Base-by-base conservation (phyloP, 2,797 vertebrate genomes). In the Balearica regulorum region DNA sequence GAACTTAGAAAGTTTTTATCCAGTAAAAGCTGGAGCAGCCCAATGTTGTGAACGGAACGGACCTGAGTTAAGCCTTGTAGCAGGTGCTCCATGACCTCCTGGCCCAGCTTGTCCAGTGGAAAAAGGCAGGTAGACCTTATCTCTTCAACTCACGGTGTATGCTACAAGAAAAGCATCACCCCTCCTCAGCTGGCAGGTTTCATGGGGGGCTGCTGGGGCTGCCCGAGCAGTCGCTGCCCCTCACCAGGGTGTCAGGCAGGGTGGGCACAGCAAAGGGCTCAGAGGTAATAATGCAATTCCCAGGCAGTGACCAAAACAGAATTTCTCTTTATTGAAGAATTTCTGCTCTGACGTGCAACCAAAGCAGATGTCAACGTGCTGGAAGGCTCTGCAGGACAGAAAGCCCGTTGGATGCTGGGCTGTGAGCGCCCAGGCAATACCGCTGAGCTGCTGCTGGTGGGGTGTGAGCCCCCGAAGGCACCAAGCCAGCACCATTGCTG, bases 391-490 rank as follows among this genome's bases (percentile, higher is more conserved):
- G 35, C 6, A 11, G 41, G 29, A 41, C 18, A 4, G 58, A 55
- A 28, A 28, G 16, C 53, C 29, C 21, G 1, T 14, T 6, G 6
- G 29, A 8, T 9, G 31, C 22, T 28, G 48, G 60, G 26, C 81
- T 31, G 26, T 3, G 15, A 37, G 41, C 28, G n/a, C n/a, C 35
- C n/a, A 1, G 46, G 26, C 1, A 3, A 24, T 3, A 14, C 14
- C 3, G 19, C 25, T 15, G 31, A 31, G 33, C 5, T 33, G 57
- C 48, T 44, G 66, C 66, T 21, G 37, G 20, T 11, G 44, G 37
- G 18, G 11, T 24, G 14, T 3, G 4, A 25, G 33, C 5, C 20
- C 26, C 37, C 24, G n/a, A 26, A 57, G 35, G 29, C 60, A 57
- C 43, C 37, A 16, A 6, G 10, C 19, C 5, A 10, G 33, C 17